Conservation (phyloP, 2,888 invertebrate genomes). For the Danaus chrysippus region DNA sequence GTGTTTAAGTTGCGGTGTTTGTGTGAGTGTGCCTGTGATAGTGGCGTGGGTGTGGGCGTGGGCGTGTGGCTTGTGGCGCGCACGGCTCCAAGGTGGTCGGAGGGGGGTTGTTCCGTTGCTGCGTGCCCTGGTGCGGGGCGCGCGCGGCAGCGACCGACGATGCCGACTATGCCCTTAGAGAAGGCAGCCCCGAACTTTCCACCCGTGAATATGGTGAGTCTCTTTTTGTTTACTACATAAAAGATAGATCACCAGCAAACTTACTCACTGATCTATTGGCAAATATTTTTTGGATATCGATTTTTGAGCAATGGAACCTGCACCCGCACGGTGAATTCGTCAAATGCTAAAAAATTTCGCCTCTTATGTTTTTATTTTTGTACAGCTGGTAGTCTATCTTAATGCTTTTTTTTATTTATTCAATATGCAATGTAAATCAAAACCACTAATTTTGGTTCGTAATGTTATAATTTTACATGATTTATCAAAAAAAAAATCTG, state of each 20-base stretch:
- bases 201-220: conserved; percentile 64
- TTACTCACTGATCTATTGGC: not conserved
- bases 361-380: too few relatives aligned
- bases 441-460: too few relatives aligned
- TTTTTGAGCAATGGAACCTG: not conserved
- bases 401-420: too few relatives aligned
- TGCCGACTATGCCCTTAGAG: conserved; percentile 71
- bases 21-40: conserved; percentile 38
- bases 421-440: too few relatives aligned
- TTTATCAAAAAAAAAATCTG: too few relatives aligned
- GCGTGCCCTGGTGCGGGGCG: conserved; percentile 89
- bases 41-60: conserved; percentile 64
- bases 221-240: not conserved
- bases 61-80: conserved; percentile 65
- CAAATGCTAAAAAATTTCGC: too few relatives aligned
- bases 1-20: conserved; percentile 33
- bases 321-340: too few relatives aligned
- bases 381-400: too few relatives aligned
- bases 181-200: conserved; percentile 64
- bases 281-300: not conserved
- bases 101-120: conserved; percentile 89
- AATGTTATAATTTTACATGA: too few relatives aligned
- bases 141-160: conserved; percentile 84
- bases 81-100: conserved; percentile 83
- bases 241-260: not conserved